Evolutionary conservation across 2,888 invertebrate genomes (phyloP).

Genomic region (Amiota mariae): DNA sequence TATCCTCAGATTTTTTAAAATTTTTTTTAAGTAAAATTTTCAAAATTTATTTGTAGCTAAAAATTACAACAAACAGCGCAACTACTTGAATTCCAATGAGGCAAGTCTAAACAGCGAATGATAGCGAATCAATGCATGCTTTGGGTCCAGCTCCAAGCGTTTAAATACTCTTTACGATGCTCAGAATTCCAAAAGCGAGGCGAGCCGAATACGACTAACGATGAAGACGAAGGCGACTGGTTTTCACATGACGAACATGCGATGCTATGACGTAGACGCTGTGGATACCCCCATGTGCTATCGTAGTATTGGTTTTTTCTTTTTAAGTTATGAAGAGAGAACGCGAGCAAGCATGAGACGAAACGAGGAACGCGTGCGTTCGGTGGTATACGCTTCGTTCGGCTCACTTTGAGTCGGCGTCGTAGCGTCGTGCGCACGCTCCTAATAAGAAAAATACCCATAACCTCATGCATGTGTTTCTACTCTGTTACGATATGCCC

Average conservation of each 20-base stretch:
- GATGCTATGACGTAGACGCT: slow-evolving; percentile 56
- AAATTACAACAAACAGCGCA: slow-evolving; percentile 72
- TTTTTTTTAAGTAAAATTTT: slow-evolving; percentile 42
- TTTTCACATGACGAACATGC: slow-evolving; percentile 63
- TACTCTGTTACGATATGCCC: slow-evolving; percentile 1
- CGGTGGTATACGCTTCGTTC: slow-evolving; percentile 6
- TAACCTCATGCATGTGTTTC: neutral
- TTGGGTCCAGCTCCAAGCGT: slow-evolving; percentile 79
- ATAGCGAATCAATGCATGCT: slow-evolving; percentile 82
- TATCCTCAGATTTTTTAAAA: slow-evolving; percentile 34
- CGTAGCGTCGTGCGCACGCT: slow-evolving; percentile 17
- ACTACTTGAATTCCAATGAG: slow-evolving; percentile 71
- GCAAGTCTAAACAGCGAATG: slow-evolving; percentile 79
- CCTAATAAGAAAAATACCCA: slow-evolving; percentile 22
- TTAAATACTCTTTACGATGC: slow-evolving; percentile 75
- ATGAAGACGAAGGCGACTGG: slow-evolving; percentile 49
- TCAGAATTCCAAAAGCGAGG: neutral
- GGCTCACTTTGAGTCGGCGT: neutral
- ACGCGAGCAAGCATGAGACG: neutral
- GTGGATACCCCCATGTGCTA: slow-evolving; percentile 29
- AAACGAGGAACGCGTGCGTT: neutral
- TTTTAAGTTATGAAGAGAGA: no score
- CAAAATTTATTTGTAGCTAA: slow-evolving; percentile 65
- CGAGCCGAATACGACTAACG: slow-evolving; percentile 38
- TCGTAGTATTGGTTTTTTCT: neutral